Conservation (phyloP, 2,888 invertebrate species). For the Syrphus vitripennis region DNA sequence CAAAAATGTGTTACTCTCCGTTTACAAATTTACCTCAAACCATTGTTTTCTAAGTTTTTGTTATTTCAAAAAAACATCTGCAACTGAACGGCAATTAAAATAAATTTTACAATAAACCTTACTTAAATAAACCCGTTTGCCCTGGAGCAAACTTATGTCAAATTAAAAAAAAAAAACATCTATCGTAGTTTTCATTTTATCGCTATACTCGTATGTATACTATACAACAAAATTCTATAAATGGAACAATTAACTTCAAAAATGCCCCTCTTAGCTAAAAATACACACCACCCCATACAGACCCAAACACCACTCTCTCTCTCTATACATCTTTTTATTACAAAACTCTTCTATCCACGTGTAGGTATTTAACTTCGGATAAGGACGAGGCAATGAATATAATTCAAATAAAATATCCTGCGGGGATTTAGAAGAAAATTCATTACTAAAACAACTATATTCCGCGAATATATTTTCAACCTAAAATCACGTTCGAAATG, state of each 20-base stretch:
- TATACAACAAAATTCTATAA: neutral
- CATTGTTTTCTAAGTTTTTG: neutral
- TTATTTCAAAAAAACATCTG: neutral
- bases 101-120: constrained; percentile 35
- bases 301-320: too few species aligned
- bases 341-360: neutral
- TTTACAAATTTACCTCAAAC: neutral
- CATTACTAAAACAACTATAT: neutral
- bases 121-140: neutral
- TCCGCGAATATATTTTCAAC: neutral
- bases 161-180: neutral
- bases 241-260: constrained; percentile 44
- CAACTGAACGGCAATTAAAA: constrained; percentile 48
- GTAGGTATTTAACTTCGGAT: neutral
- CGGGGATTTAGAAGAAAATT: constrained; percentile 1
- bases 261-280: constrained; percentile 32
- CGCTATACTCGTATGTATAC: too few species aligned
- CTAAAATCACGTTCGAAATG: constrained; percentile 48
- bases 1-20: neutral
- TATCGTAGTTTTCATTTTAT: constrained; percentile 29
- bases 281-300: constrained; percentile 34
- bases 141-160: constrained; percentile 35
- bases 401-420: constrained; percentile 58
- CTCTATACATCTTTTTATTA: neutral
- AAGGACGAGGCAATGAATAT: constrained; percentile 6